Percentiles rank a stretch among this genome's conserved stretches.
phyloP scores from a whole-genome alignment of 2,888 invertebrate genomes.

The Acrocyrtus sp. region DNA sequence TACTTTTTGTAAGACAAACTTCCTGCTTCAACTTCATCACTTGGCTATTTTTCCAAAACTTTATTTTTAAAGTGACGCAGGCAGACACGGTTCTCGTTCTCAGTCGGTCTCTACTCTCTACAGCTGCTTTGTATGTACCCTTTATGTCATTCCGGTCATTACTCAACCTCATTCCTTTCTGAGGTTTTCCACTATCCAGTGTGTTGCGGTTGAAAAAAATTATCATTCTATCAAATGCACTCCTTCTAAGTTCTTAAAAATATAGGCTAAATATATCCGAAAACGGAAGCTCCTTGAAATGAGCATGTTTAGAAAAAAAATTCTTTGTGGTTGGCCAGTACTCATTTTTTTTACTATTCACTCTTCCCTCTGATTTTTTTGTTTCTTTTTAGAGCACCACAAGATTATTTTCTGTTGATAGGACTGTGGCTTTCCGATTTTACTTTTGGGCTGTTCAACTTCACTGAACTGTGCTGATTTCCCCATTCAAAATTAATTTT shows the following conservation, averaged over 20 bases:
- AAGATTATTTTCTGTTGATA: too few relatives aligned
- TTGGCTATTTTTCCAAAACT: background rate
- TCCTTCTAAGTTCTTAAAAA: background rate
- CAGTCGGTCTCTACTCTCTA: background rate
- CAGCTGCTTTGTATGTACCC: conserved; percentile 8
- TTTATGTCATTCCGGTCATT: conserved; percentile 26
- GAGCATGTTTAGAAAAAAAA: background rate
- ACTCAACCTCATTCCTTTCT: conserved; percentile 16
- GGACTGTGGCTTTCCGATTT: too few relatives aligned
- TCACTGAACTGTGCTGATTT: conserved; percentile 27
- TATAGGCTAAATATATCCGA: background rate
- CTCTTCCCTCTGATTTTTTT: too few relatives aligned
- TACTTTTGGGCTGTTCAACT: background rate
- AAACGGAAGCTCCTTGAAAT: background rate
- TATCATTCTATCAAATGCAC: background rate
- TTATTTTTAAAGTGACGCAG: background rate
- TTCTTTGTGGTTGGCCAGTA: background rate
- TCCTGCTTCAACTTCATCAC: background rate
- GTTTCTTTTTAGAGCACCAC: too few relatives aligned
- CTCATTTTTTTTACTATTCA: too few relatives aligned
- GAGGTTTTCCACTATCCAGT: too few relatives aligned
- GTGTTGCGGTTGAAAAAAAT: background rate
- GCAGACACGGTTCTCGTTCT: background rate
- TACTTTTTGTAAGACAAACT: background rate
- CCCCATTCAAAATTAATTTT: background rate